Base-by-base conservation (phyloP, 2,797 vertebrate genomes). In the Mastacembelus armatus region DNA sequence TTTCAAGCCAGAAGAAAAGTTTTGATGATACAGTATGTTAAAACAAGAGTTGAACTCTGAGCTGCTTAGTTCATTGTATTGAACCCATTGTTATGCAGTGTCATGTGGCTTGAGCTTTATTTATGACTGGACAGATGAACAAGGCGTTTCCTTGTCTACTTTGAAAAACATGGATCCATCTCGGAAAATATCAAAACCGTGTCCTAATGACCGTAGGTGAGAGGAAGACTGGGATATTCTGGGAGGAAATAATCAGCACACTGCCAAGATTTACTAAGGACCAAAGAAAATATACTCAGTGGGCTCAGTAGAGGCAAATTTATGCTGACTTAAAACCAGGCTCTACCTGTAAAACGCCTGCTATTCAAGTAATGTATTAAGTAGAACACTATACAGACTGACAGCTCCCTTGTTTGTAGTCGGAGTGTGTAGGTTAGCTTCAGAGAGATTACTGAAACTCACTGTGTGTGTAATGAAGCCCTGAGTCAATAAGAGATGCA, bases 371-470 rank as follows among this genome's bases (percentile, higher is more conserved):
- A 67, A 72, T 69, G 74, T 71, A 78, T 78, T 73, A 60, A 62
- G 62, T 52, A 38, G 56, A 87, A 69, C 61, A 57, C 68, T 42
- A 75, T 51, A 52, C 64, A 79, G 85, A 86, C 84, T 90, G 88
- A 86, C 81, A 89, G 83, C 71, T 71, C 69, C 69, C 86, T 83
- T 88, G 85, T 91, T 89, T 87, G 86, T 84, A 87, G 84, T 88
- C 71, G n/a, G 21, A 77, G 74, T 83, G 82, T 84, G 90, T 87
- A 57, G 70, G 82, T 81, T 43, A 67, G 85, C 87, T 89, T 91
- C 86, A 73, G 83, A 91, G 87, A 91, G 91, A 91, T 92, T 91
- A 90, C 87, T 76, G 81, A 90, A 90, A 80, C 88, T 90, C 89
- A 83, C 78, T 81, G 87, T 91, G 89, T 91, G 84, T 87, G 89